phyloP scores from a whole-genome alignment of 2,888 invertebrate genomes.

The Mantis religiosa region DNA sequence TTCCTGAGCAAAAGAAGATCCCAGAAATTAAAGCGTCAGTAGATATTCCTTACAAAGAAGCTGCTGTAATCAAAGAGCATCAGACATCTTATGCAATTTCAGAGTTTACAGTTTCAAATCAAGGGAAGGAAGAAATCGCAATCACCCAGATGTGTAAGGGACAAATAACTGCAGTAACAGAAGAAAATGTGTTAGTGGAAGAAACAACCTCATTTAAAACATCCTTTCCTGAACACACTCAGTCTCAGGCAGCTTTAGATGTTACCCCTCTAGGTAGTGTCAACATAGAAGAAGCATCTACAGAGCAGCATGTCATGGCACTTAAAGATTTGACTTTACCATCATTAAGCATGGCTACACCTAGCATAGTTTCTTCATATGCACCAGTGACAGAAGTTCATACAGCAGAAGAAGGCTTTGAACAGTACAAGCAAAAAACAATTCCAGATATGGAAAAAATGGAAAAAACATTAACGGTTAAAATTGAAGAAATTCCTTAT shows the following conservation, averaged over 20 bases:
- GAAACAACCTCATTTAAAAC: not conserved
- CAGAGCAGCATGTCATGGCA: not conserved
- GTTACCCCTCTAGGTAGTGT: not conserved
- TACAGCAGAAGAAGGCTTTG: not conserved
- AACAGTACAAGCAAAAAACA: not conserved
- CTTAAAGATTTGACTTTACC: not conserved
- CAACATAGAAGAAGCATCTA: not conserved
- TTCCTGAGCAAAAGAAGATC: not conserved
- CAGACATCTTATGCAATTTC: not conserved
- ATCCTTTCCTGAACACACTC: not conserved
- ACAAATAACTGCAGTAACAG: not conserved
- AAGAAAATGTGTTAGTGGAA: not conserved
- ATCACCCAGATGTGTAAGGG: not conserved
- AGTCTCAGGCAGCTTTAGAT: not conserved
- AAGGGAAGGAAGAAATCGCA: not conserved
- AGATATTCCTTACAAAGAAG: not conserved
- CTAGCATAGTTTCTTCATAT: not conserved
- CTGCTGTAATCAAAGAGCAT: not conserved
- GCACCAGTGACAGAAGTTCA: conserved; percentile 15
- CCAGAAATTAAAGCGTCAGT: not conserved
- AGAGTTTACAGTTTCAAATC: not conserved
- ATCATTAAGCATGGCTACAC: not conserved
- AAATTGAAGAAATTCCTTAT: no score
- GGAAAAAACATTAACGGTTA: no score
- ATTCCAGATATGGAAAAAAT: no score